A percentile compares a stretch with the other conserved stretches of the same genome.
These are phyloP conservation scores for Plotosus lineatus DNA, from an alignment of 2,113 vertebrate genomes.

Conservation along the genomic window DNA sequence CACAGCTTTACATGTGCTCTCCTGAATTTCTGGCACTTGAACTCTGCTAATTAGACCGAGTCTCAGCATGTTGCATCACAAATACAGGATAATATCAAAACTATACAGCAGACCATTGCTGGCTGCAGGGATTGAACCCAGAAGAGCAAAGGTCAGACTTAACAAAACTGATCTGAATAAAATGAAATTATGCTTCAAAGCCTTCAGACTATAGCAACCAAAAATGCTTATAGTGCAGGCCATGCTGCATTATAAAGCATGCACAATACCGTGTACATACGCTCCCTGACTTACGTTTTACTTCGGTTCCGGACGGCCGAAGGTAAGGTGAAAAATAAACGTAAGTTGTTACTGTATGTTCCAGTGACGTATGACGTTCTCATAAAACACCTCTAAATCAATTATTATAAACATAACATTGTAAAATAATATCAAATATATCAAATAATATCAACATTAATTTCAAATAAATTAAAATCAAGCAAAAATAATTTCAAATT, in stretches of 20 bases:
- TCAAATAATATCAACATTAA: too few species aligned
- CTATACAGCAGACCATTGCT: conserved; percentile 42
- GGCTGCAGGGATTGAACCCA: conserved; percentile 3
- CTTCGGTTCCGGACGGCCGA: too few species aligned
- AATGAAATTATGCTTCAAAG: background rate
- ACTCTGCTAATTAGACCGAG: conserved; percentile 55
- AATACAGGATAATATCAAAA: conserved; percentile 52
- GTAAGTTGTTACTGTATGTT: too few species aligned
- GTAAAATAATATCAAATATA: too few species aligned
- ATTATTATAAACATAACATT: too few species aligned
- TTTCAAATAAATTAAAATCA: too few species aligned
- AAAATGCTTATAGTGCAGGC: background rate
- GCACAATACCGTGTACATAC: background rate
- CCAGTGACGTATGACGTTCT: too few species aligned
- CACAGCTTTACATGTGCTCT: conserved; percentile 14
- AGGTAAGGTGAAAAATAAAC: too few species aligned
- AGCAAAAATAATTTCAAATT: too few species aligned
- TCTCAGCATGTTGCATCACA: conserved; percentile 34
- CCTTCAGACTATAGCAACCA: background rate
- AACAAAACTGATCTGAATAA: conserved; percentile 1
- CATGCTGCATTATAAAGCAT: background rate
- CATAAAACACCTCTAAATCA: too few species aligned
- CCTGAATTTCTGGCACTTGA: conserved; percentile 57
- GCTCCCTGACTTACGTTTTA: too few species aligned
- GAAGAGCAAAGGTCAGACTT: conserved; percentile 12